These are phyloP conservation scores for Dryococelus australis DNA, from an alignment of 2,888 invertebrate genomes.

Conservation along the genomic window DNA sequence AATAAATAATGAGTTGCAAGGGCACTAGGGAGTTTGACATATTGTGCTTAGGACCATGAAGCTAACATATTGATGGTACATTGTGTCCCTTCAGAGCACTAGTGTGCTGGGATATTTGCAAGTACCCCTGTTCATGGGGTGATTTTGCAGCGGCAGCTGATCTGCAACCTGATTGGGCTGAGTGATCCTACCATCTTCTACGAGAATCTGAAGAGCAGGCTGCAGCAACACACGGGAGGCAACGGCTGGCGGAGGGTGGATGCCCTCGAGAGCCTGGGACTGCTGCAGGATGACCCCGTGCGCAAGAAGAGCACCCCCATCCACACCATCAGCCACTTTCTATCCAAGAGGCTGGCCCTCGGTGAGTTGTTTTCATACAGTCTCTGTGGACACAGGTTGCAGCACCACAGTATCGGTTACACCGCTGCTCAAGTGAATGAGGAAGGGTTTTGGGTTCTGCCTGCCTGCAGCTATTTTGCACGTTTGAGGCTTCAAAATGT, in stretches of 20 bases:
- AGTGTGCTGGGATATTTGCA: neutral
- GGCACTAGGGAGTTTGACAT: too few relatives aligned
- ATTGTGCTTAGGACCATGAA: too few relatives aligned
- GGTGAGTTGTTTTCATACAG: conserved; percentile 61
- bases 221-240: conserved; percentile 80
- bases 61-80: too few relatives aligned
- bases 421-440: too few relatives aligned
- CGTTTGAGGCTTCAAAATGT: too few relatives aligned
- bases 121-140: neutral
- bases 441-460: too few relatives aligned
- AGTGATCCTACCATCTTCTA: conserved; percentile 88
- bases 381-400: too few relatives aligned
- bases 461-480: too few relatives aligned
- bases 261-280: conserved; percentile 85
- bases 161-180: conserved; percentile 85
- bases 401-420: too few relatives aligned
- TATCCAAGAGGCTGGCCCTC: conserved; percentile 80
- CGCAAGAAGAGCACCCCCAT: conserved; percentile 86
- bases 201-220: conserved; percentile 86
- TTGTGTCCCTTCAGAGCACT: too few relatives aligned
- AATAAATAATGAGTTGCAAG: too few relatives aligned
- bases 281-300: conserved; percentile 83
- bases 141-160: conserved; percentile 73
- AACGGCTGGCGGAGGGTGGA: conserved; percentile 68
- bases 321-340: conserved; percentile 90